Base-by-base conservation (phyloP, 1,140 invertebrate genomes). In the Drosophila murphyi region DNA sequence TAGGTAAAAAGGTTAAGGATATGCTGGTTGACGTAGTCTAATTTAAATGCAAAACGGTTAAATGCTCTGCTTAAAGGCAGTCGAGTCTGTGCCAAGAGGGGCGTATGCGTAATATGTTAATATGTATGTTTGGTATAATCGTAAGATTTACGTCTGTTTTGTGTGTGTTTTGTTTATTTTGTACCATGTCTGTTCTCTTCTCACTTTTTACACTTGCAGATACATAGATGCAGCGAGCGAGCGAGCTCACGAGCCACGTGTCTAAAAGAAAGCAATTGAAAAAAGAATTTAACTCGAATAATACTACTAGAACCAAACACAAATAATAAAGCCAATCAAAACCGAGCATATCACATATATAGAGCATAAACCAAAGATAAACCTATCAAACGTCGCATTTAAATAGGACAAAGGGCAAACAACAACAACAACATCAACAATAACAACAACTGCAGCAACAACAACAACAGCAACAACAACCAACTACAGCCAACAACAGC, bases 1-100 rank as follows among this genome's bases (percentile, higher is more conserved):
- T 88, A 59, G 83, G 83, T 88, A 88, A 88, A 80, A 88, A 88
- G 83, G 83, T 88, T 88, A 88, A 87, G 82, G 80, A 87, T 88
- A 87, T 87, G 80, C 72, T 59, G 80, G 76, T 81, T 72, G 64
- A n/a, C 51, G 51, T 56, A 54, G 68, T 59, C 76, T 70, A 76
- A 88, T 87, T 87, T 87, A 88, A 80, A 87, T 87, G 83, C 76
- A 80, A 83, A 87, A 61, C 74, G 51, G 47, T 28, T 28, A 55
- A 64, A 63, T 32, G 55, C 68, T 56, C 50, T 32, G 55, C 68
- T 56, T 56, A 55, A 48, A n/a, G 37, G 10, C 5, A 32, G 10
- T 5, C 37, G n/a, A 37, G 39, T 43, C 20, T 43, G 39, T 3
- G 39, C n/a, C n/a, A n/a, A n/a, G 39, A 51, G 56, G 81, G 82